phyloP scores from a whole-genome alignment of 2,797 vertebrate species.

The Scolopax bukidnonensis region DNA sequence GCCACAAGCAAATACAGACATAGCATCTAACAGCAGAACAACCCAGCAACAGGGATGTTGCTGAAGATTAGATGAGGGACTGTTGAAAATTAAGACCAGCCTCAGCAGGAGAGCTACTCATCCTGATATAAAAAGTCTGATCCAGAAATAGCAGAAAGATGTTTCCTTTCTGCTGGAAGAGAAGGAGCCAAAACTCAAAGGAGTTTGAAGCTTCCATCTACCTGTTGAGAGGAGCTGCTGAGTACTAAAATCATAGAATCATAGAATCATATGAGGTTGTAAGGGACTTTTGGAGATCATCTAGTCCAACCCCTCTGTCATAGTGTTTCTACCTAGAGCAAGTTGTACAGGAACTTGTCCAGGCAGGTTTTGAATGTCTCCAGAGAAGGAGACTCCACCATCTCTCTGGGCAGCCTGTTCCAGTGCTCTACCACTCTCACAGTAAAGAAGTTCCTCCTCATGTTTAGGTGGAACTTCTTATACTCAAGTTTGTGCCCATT shows the following conservation, averaged over 20 bases:
- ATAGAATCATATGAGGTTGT: too few species aligned
- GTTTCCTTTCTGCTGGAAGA: not conserved
- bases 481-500: too few species aligned
- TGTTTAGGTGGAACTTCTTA: too few species aligned
- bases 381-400: too few species aligned
- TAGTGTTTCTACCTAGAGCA: too few species aligned
- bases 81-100: not conserved
- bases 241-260: not conserved
- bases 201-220: not conserved
- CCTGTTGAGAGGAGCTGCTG: not conserved
- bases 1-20: not conserved
- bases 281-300: too few species aligned
- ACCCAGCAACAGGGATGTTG: not conserved
- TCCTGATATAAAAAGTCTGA: not conserved
- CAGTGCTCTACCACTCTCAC: too few species aligned
- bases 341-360: too few species aligned
- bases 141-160: not conserved
- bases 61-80: not conserved
- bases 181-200: not conserved
- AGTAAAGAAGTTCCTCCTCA: too few species aligned
- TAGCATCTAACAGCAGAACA: not conserved
- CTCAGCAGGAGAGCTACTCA: not conserved
- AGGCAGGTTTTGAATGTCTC: too few species aligned
- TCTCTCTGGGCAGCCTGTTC: too few species aligned
- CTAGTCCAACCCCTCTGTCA: too few species aligned